Percentiles rank a stretch among this genome's conserved stretches.
phyloP scores from a whole-genome alignment of 2,797 vertebrate species.

The Acrocephalus scirpaceus region DNA sequence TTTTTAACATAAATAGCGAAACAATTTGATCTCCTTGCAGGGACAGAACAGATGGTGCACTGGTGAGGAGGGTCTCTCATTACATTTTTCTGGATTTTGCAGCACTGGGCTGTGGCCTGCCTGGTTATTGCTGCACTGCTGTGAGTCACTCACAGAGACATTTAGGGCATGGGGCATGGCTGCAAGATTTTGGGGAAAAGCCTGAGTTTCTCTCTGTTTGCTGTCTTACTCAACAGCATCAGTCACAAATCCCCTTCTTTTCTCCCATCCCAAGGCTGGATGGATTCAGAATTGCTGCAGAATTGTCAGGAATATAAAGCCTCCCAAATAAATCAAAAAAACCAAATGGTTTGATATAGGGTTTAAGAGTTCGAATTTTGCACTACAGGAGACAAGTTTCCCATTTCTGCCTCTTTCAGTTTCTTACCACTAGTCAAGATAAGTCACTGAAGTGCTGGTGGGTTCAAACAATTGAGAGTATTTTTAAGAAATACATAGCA shows the following conservation, averaged over 20 bases:
- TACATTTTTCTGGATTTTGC: neutral
- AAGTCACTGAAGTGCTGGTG: neutral
- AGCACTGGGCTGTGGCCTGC: neutral
- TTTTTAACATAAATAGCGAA: slow-evolving; percentile 12
- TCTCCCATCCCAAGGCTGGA: neutral
- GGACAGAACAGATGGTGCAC: slow-evolving; percentile 41
- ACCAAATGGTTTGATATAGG: neutral
- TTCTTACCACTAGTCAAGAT: neutral
- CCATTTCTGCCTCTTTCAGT: neutral
- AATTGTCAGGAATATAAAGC: neutral
- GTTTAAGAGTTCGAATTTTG: neutral
- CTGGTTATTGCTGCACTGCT: neutral
- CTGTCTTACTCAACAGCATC: neutral
- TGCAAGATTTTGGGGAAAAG: neutral
- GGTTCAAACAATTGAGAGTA: neutral
- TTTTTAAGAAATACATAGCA: neutral
- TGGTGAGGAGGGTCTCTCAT: slow-evolving; percentile 16
- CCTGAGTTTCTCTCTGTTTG: neutral
- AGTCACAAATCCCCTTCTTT: neutral
- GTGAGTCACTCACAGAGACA: neutral
- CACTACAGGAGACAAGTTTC: neutral
- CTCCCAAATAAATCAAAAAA: neutral
- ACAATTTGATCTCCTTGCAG: neutral
- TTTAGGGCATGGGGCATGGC: neutral
- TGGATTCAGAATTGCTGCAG: neutral